Evolutionary conservation across 1,140 invertebrate species (phyloP).

Genomic region (Penaeus indicus): DNA sequence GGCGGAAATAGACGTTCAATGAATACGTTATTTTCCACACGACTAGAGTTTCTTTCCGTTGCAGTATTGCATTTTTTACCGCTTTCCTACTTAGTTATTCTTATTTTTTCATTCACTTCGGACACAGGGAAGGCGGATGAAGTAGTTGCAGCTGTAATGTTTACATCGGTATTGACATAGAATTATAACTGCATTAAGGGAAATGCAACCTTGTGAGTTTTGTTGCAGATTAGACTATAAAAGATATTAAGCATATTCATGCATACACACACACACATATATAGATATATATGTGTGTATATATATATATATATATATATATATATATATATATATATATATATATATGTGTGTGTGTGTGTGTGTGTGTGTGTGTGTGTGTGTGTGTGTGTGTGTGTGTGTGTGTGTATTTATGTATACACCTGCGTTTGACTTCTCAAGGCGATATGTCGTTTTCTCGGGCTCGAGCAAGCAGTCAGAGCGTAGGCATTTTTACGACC

Average conservation of each 20-base stretch:
- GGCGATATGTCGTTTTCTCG: background rate
- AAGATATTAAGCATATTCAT: background rate
- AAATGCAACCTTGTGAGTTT: too few species aligned
- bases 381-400: background rate
- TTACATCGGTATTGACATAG: too few species aligned
- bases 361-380: background rate
- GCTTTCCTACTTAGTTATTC: too few species aligned
- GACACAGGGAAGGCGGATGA: too few species aligned
- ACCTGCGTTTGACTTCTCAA: background rate
- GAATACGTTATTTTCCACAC: background rate
- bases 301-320: background rate
- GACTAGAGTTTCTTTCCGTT: too few species aligned
- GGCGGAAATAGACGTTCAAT: background rate
- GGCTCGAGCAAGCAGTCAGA: too few species aligned
- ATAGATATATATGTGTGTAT: conserved; percentile 9
- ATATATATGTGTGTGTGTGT: background rate
- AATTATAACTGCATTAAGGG: background rate
- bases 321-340: background rate
- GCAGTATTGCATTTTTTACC: too few species aligned
- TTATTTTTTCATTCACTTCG: too few species aligned
- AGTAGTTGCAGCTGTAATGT: too few species aligned
- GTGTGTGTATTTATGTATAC: background rate
- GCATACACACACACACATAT: background rate
- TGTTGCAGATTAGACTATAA: background rate
- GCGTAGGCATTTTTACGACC: too few species aligned